Conservation (phyloP, 2,888 invertebrate genomes). For the Cerastis leucographa region DNA sequence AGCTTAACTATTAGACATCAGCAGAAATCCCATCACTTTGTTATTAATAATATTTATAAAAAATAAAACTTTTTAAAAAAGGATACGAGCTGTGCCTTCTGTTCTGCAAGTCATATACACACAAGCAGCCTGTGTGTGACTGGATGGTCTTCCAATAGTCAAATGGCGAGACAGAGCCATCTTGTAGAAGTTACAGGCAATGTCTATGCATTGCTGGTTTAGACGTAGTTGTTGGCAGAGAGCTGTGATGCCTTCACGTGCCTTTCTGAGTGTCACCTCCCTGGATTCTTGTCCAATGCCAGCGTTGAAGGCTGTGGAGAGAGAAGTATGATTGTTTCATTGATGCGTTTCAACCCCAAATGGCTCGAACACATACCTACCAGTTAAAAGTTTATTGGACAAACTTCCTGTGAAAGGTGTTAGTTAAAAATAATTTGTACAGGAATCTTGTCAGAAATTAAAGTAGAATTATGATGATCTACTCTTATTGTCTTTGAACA, state of each 20-base stretch:
- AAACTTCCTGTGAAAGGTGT: neutral
- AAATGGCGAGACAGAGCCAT: slow-evolving; percentile 95
- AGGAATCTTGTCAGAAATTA: neutral
- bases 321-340: neutral
- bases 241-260: slow-evolving; percentile 95
- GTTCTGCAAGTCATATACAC: slow-evolving; percentile 99
- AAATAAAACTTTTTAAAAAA: slow-evolving; percentile 81
- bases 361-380: neutral
- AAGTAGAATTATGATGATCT: neutral
- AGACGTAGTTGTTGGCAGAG: slow-evolving; percentile 96
- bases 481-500: too few species aligned
- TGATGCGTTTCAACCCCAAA: neutral
- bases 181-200: slow-evolving; percentile 98
- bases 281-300: slow-evolving; percentile 97
- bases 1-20: neutral
- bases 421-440: neutral
- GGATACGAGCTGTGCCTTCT: slow-evolving; percentile 98
- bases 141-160: slow-evolving; percentile 97
- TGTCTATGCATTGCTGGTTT: slow-evolving; percentile 97
- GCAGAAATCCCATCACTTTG: neutral
- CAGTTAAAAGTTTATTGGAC: neutral
- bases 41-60: too few species aligned
- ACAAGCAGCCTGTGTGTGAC: slow-evolving; percentile 98
- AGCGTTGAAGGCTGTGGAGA: slow-evolving; percentile 93
- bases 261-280: slow-evolving; percentile 97